These are phyloP conservation scores for Andrena dorsata DNA, from an alignment of 2,888 invertebrate species.

Conservation along the genomic window DNA sequence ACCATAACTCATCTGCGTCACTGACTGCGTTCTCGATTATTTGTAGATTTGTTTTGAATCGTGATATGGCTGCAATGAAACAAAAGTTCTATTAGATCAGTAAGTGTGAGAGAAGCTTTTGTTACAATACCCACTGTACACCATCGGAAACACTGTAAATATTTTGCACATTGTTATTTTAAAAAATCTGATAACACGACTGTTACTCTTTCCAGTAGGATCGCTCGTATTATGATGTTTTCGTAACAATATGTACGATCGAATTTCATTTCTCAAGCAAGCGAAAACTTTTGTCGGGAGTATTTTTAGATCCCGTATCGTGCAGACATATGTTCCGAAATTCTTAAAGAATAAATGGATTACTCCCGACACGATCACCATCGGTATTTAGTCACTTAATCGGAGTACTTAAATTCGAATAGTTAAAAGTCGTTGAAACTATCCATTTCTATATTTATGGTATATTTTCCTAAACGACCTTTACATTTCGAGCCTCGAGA, in stretches of 20 bases:
- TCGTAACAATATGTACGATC: conserved; percentile 58
- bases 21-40: conserved; percentile 61
- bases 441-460: conserved; percentile 23
- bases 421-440: conserved; percentile 12
- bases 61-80: conserved; percentile 64
- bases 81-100: conserved; percentile 66
- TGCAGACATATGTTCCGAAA: conserved; percentile 38
- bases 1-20: conserved; percentile 61
- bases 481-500: conserved; percentile 18
- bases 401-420: conserved; percentile 9
- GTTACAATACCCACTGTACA: conserved; percentile 27
- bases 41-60: conserved; percentile 66
- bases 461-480: conserved; percentile 21
- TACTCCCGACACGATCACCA: conserved; percentile 18
- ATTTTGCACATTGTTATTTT: conserved; percentile 28
- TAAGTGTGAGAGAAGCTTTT: conserved; percentile 55
- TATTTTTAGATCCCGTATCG: conserved; percentile 41
- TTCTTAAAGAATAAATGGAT: conserved; percentile 49
- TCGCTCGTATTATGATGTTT: conserved; percentile 41
- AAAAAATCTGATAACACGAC: conserved; percentile 33
- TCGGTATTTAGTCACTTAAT: conserved; percentile 34
- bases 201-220: conserved; percentile 21
- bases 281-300: conserved; percentile 44
- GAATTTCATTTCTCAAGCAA: conserved; percentile 40
- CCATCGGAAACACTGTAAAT: conserved; percentile 13